Base-by-base conservation (phyloP, 2,113 vertebrate genomes). In the Arenaria interpres region DNA sequence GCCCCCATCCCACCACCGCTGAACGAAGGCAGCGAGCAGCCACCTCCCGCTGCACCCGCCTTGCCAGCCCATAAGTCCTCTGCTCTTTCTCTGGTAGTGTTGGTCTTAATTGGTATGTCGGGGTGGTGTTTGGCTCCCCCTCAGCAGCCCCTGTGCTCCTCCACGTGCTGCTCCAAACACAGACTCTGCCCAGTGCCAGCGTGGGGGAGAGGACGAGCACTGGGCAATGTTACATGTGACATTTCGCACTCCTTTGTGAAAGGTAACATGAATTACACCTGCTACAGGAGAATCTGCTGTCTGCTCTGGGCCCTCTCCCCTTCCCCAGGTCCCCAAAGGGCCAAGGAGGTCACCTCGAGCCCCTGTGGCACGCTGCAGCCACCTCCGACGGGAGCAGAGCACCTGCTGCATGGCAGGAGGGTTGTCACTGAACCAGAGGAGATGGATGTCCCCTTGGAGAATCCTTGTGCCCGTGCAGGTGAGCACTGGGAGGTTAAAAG, bases 401-500 rank as follows among this genome's bases (percentile, higher is more conserved):
- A 22, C 14, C 54, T 4, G 4, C 43, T 23, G 8, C 21, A 2
- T 4, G 12, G 48, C 71, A 5, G n/a, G 28, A 6, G 75, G 6
- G 35, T 2, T 35, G n/a, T 21, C 12, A 3, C 27, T 5, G 24
- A 50, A 2, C 50, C 57, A 7, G 11, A n/a, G 51, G 25, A 28
- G 21, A 10, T 5, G 18, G 32, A 3, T 9, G 37, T 10, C 27
- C 20, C 35, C 28, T 18, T 11, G 30, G 27, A 39, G 63, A 46
- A 54, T 7, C 87, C 32, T 12, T 2, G 6, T 19, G 43, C 1
- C 1, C 4, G 33, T 2, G 30, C 2, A 4, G 33, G 60, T 5
- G 39, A n/a, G 66, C 2, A 1, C 57, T 15, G 57, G 43, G 4
- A 12, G 48, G 48, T 24, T 19, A 14, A 17, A 35, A 37, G 41